phyloP scores from a whole-genome alignment of 2,797 vertebrate species.

The Poecilia wingei region DNA sequence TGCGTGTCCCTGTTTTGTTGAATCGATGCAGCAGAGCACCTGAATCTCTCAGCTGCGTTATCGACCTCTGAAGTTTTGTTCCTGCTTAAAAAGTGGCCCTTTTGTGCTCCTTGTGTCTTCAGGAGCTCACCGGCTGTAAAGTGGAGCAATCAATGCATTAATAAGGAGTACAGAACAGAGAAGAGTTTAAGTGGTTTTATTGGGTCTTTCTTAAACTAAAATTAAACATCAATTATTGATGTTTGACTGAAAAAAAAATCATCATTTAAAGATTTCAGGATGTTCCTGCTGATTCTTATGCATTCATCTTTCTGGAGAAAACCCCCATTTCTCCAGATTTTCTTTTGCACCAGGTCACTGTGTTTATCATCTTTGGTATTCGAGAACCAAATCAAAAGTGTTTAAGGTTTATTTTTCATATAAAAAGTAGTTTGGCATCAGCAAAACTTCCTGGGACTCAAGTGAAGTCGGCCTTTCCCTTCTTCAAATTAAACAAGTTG shows the following conservation, averaged over 20 bases:
- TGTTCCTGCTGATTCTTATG: background rate
- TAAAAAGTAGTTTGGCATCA: background rate
- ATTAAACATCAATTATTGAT: background rate
- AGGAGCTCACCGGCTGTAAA: constrained; percentile 30
- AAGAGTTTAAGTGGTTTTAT: constrained; percentile 2
- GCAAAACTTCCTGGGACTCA: background rate
- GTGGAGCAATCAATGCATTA: constrained; percentile 28
- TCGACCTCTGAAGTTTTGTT: constrained; percentile 47
- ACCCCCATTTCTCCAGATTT: background rate
- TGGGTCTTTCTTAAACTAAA: background rate
- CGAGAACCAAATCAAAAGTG: background rate
- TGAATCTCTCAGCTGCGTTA: constrained; percentile 45
- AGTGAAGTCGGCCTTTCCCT: too few species aligned
- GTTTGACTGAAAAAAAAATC: background rate
- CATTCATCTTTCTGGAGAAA: constrained; percentile 1
- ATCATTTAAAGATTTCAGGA: background rate
- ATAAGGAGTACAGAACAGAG: constrained; percentile 11
- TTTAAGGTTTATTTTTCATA: background rate
- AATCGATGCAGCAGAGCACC: constrained; percentile 56
- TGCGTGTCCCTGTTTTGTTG: constrained; percentile 46
- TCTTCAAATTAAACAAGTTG: background rate
- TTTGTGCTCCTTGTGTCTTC: constrained; percentile 33
- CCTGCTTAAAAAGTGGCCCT: constrained; percentile 19
- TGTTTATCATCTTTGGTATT: background rate
- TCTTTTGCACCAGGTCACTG: background rate